Evolutionary conservation across 2,113 vertebrate genomes (phyloP).

Genomic region (Redunca redunca): DNA sequence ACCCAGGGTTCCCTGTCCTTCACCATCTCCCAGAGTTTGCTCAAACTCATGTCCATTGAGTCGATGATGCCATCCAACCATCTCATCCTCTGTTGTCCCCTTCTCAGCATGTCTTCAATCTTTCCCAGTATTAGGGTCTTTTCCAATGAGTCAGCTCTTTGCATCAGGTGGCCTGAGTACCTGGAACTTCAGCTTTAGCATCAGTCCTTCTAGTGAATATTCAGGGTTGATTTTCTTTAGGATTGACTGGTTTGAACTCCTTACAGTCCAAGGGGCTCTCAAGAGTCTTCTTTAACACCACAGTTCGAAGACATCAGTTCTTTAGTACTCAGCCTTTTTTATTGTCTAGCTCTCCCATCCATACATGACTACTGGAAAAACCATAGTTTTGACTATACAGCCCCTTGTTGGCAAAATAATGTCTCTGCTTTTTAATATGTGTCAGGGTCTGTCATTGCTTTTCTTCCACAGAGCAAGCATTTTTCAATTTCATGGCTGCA

Average conservation of each 20-base stretch:
- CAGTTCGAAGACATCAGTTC: neutral
- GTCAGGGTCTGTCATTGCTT: neutral
- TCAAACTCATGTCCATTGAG: neutral
- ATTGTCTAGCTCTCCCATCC: neutral
- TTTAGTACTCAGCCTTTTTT: neutral
- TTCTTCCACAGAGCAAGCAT: neutral
- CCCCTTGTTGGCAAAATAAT: neutral
- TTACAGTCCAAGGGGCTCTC: neutral
- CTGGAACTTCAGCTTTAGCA: neutral
- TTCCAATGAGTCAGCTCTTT: neutral
- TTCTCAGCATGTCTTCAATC: neutral
- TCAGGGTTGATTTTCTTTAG: neutral
- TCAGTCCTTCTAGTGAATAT: neutral
- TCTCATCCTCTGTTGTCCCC: neutral
- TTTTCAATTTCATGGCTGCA: neutral
- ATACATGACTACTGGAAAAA: neutral
- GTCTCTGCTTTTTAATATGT: neutral
- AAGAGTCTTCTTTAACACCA: neutral
- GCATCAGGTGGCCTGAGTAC: neutral
- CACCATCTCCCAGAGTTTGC: fast-evolving
- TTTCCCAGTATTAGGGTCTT: neutral
- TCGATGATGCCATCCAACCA: neutral
- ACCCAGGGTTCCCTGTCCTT: neutral
- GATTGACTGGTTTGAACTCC: neutral
- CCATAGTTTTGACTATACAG: neutral